Conservation (phyloP, 2,888 invertebrate genomes). For the Philereme transversata region DNA sequence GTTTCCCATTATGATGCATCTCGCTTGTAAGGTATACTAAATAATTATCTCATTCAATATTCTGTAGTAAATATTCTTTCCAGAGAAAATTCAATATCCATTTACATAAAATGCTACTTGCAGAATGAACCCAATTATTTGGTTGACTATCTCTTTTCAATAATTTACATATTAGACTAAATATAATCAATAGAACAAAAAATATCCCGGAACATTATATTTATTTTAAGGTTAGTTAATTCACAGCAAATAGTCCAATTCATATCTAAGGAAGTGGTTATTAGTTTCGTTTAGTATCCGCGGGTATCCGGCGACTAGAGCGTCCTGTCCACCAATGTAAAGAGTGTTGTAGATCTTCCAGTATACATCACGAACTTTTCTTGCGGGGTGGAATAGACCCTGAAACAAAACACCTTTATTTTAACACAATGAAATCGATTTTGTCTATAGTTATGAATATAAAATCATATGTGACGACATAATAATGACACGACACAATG, state of each 20-base stretch:
- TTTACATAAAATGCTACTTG: background rate
- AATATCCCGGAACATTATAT: slow-evolving; percentile 35
- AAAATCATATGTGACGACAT: too few relatives aligned
- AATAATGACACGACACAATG: too few relatives aligned
- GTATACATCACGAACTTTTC: slow-evolving; percentile 99
- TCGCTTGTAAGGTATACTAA: too few relatives aligned
- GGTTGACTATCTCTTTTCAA: too few relatives aligned
- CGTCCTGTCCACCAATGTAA: slow-evolving; percentile 99
- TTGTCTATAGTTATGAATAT: too few relatives aligned
- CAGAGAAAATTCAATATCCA: background rate
- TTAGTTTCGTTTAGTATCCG: slow-evolving; percentile 97
- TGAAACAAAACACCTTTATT: slow-evolving; percentile 54
- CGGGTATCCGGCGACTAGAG: slow-evolving; percentile 98
- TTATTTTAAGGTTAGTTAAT: slow-evolving; percentile 33
- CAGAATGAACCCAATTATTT: too few relatives aligned
- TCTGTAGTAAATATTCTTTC: too few relatives aligned
- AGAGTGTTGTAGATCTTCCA: slow-evolving; percentile 99
- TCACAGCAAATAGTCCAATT: slow-evolving; percentile 96
- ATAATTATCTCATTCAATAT: too few relatives aligned
- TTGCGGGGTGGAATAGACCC: slow-evolving; percentile 99
- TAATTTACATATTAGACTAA: too few relatives aligned
- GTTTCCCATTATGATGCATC: too few relatives aligned
- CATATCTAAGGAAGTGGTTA: slow-evolving; percentile 96
- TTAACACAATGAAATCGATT: too few relatives aligned
- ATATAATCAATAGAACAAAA: slow-evolving; percentile 27